Conservation (phyloP, 2,888 invertebrate species). For the Anodontia alba region DNA sequence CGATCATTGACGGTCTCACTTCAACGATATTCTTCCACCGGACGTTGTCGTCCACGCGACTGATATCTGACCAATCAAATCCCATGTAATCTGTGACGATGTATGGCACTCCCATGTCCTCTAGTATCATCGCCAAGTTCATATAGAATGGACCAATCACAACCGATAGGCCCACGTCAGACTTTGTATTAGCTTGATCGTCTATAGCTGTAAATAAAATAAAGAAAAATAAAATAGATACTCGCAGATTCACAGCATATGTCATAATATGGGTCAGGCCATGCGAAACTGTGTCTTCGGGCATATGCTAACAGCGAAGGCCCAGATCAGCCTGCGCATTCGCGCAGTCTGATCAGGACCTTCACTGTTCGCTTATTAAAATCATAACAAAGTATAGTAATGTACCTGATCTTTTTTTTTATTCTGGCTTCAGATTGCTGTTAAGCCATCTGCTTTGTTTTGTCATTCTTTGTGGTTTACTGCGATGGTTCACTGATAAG, state of each 20-base stretch:
- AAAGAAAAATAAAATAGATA: no score
- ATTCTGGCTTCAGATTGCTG: no score
- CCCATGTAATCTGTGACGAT: constrained; percentile 79
- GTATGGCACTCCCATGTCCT: constrained; percentile 71
- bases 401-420: no score
- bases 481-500: no score
- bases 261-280: not conserved
- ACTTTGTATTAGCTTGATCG: constrained; percentile 45
- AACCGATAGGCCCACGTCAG: constrained; percentile 57
- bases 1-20: constrained; percentile 74
- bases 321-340: no score
- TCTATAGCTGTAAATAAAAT: constrained; percentile 34
- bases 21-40: constrained; percentile 75
- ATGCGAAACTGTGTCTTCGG: no score
- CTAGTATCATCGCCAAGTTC: constrained; percentile 78
- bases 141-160: constrained; percentile 79
- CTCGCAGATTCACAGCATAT: not conserved
- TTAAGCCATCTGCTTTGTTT: no score
- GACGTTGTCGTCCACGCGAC: constrained; percentile 72
- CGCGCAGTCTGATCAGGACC: no score
- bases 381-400: no score
- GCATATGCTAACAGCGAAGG: no score
- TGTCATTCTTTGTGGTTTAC: no score
- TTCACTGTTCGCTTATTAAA: no score
- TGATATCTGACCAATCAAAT: constrained; percentile 78